Base-by-base conservation (phyloP, 2,113 vertebrate genomes). In the Psammodynastes pulverulentus region DNA sequence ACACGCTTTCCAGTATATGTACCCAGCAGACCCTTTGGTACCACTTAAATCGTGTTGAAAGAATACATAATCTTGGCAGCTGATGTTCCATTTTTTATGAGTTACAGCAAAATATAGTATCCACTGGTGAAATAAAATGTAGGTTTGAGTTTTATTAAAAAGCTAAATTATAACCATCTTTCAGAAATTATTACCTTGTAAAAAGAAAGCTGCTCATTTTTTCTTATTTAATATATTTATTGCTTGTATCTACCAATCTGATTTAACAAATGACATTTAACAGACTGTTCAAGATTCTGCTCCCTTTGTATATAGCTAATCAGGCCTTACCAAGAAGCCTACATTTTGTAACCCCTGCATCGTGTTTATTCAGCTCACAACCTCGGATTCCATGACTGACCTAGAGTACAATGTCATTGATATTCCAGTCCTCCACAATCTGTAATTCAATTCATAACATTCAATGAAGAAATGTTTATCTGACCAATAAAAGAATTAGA, bases 101-200 rank as follows among this genome's bases (percentile, higher is more conserved):
- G 39, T 48, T 90, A 67, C 49, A 86, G 90, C 86, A 94, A 94
- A 95, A 94, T 54, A 92, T 62, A 94, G 88, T 91, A 92, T 29
- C 43, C 58, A 92, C 52, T 53, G 53, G 86, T n/a, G 4, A 19
- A 86, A 94, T 15, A 48, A 95, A 94, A 91, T 19, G 17, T 49
- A 96, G 39, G 56, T n/a, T n/a, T n/a, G n/a, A n/a, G 23, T 7
- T 56, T 56, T 56, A 72, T 92, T 88, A 94, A 92, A 3, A 34
- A 92, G 72, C 48, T 89, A 85, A 92, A 92, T 94, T 93, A 84
- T 88, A 88, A 54, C 26, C 92, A 84, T 1, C 86, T 5, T 13
- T 91, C 53, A 95, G 86, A 94, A 94, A 94, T 53, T 54, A 93
- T 72, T 91, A 88, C 92, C 88, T 34, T 92, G 15, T 62, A 94